Evolutionary conservation across 2,888 invertebrate species (phyloP).

Genomic region (Parelbella ahira): DNA sequence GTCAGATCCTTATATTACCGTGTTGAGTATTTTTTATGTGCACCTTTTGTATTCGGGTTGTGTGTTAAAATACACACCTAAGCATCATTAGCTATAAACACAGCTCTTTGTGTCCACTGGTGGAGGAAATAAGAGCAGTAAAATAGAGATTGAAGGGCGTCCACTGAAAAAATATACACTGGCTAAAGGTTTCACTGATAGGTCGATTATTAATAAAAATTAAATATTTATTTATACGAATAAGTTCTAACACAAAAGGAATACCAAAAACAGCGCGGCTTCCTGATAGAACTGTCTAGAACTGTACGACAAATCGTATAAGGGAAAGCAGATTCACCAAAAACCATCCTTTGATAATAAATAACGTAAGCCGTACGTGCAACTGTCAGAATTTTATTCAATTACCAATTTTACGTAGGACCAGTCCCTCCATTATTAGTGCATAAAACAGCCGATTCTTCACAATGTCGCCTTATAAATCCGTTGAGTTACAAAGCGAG

Average conservation of each 20-base stretch:
- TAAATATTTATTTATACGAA: too few species aligned
- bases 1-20: slow-evolving; percentile 62
- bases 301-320: too few species aligned
- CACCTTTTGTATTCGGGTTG: slow-evolving; percentile 62
- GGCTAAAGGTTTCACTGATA: too few species aligned
- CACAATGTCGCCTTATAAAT: slow-evolving; percentile 49
- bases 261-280: too few species aligned
- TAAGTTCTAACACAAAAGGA: too few species aligned
- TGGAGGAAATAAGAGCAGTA: slow-evolving; percentile 72
- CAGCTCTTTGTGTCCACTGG: slow-evolving; percentile 73
- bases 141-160: slow-evolving; percentile 42
- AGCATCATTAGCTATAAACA: slow-evolving; percentile 79
- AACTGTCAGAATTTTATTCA: slow-evolving; percentile 6
- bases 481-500: slow-evolving; percentile 66
- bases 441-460: slow-evolving; percentile 44
- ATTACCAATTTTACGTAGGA: slow-evolving; percentile 7
- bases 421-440: slow-evolving; percentile 17
- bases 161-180: slow-evolving; percentile 14
- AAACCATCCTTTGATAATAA: too few species aligned
- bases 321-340: too few species aligned
- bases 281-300: too few species aligned
- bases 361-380: too few species aligned
- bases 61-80: slow-evolving; percentile 81
- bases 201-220: too few species aligned
- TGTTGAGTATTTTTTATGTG: slow-evolving; percentile 69